phyloP scores from a whole-genome alignment of 2,113 vertebrate species.

The Hippotragus niger region DNA sequence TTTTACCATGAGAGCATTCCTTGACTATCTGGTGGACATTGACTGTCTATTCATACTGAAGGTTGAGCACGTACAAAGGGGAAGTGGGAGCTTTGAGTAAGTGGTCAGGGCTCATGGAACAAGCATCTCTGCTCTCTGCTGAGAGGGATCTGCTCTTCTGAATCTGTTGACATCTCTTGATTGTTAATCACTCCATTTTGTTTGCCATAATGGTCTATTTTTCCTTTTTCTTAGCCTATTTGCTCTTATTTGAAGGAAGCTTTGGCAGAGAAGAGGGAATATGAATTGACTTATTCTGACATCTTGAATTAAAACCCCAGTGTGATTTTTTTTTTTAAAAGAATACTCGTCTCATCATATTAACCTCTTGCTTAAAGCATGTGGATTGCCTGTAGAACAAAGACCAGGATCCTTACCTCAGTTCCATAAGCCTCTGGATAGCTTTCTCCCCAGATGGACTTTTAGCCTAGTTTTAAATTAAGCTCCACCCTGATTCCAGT shows the following conservation, averaged over 20 bases:
- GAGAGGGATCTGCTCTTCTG: neutral
- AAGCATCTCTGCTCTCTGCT: neutral
- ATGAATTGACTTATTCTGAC: neutral
- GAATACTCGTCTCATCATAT: neutral
- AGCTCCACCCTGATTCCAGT: neutral
- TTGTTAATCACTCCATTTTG: neutral
- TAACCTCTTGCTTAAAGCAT: neutral
- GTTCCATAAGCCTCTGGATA: neutral
- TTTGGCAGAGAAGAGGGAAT: neutral
- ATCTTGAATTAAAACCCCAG: neutral
- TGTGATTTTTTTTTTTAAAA: neutral
- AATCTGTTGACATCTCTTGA: neutral
- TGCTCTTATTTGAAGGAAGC: neutral
- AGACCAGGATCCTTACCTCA: neutral
- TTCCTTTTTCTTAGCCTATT: neutral
- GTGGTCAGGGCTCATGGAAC: neutral
- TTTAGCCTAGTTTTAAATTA: neutral
- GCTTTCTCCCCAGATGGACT: neutral
- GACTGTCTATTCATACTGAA: neutral
- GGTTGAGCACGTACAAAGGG: neutral
- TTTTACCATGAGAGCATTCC: neutral
- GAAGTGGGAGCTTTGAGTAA: neutral
- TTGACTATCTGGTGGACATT: neutral
- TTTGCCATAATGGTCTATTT: neutral
- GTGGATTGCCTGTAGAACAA: neutral